phyloP scores from a whole-genome alignment of 2,797 vertebrate genomes.

The Melanotaenia parkinsoni region DNA sequence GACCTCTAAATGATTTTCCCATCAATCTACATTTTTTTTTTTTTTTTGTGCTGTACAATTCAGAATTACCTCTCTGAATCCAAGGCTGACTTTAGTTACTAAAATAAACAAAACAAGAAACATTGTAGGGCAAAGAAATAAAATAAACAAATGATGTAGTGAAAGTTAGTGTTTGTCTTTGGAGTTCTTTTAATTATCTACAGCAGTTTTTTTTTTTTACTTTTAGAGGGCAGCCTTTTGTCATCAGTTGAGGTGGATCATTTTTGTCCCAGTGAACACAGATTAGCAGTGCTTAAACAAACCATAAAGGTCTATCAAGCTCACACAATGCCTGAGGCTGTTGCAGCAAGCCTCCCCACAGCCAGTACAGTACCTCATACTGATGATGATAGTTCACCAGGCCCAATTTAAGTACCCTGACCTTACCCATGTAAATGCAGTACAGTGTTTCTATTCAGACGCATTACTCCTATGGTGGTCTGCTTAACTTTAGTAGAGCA shows the following conservation, averaged over 20 bases:
- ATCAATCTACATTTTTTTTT: conserved; percentile 20
- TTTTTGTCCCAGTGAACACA: conserved; percentile 74
- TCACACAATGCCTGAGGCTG: conserved; percentile 78
- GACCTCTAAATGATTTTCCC: conserved; percentile 59
- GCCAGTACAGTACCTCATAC: conserved; percentile 74
- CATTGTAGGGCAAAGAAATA: conserved; percentile 57
- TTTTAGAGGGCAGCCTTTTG: conserved; percentile 40
- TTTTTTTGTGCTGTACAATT: conserved; percentile 75
- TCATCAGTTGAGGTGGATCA: conserved; percentile 61
- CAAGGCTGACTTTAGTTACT: conserved; percentile 78
- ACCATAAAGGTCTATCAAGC: conserved; percentile 67
- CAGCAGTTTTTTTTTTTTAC: conserved; percentile 21
- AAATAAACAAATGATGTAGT: conserved; percentile 64
- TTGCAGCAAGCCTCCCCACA: conserved; percentile 64
- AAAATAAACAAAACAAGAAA: conserved; percentile 68
- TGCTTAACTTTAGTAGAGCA: conserved; percentile 40
- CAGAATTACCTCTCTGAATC: conserved; percentile 80
- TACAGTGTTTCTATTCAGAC: conserved; percentile 50
- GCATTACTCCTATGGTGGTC: conserved; percentile 48
- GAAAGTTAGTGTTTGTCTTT: conserved; percentile 65
- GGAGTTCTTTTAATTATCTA: conserved; percentile 51
- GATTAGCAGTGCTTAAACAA: conserved; percentile 62
- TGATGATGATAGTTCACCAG: conserved; percentile 61
- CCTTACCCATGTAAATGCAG: conserved; percentile 55
- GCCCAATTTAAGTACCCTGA: conserved; percentile 50